phyloP scores from a whole-genome alignment of 1,140 invertebrate genomes.

The Galendromus occidentalis region DNA sequence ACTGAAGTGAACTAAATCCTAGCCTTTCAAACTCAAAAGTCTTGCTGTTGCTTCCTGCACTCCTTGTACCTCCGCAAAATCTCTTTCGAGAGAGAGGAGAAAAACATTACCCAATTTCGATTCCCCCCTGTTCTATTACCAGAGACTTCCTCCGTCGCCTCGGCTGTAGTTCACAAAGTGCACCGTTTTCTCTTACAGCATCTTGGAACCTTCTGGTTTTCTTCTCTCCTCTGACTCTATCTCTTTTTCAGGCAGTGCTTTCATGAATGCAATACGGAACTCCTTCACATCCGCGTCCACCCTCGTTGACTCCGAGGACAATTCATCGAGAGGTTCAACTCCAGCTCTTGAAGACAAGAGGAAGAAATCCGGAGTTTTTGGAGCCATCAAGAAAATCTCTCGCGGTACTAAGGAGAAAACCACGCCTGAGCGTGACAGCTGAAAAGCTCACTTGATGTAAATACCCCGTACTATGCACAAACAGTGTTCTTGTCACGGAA shows the following conservation, averaged over 20 bases:
- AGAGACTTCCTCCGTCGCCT: no score
- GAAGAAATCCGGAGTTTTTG: background rate
- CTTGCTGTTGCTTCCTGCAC: no score
- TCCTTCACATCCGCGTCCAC: background rate
- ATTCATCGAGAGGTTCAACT: background rate
- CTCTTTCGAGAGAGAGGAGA: no score
- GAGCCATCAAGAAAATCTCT: slow-evolving; percentile 7
- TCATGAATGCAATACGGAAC: slow-evolving; percentile 2
- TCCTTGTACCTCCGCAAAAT: no score
- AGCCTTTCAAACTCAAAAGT: no score
- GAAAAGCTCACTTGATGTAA: background rate
- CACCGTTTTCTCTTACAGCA: no score
- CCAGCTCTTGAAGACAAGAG: background rate
- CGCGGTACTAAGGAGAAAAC: background rate
- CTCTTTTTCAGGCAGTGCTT: background rate
- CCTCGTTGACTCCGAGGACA: background rate
- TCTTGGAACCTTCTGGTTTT: background rate
- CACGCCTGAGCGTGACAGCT: background rate
- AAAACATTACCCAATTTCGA: no score
- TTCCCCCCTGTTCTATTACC: no score
- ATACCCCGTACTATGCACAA: no score
- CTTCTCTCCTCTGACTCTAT: background rate
- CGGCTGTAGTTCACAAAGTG: no score
- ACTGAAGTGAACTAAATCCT: no score
- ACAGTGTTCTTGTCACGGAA: no score